Evolutionary conservation across 2,113 vertebrate genomes (phyloP).

Genomic region (Marmota flaviventris): DNA sequence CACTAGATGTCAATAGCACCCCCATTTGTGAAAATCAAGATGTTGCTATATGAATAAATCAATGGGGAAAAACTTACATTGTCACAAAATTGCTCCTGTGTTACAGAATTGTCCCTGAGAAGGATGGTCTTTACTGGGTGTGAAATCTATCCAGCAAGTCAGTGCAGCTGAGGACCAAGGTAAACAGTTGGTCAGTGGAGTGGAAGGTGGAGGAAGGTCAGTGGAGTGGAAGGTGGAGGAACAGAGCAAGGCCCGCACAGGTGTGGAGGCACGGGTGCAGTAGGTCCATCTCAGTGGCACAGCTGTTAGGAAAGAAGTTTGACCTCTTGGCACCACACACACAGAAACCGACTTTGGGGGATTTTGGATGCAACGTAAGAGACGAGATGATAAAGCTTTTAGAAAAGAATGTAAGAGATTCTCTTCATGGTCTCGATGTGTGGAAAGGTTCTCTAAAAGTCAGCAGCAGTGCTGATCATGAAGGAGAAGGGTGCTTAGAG

Average conservation of each 20-base stretch:
- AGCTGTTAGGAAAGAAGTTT: not conserved
- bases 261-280: not conserved
- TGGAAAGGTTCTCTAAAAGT: not conserved
- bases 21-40: not conserved
- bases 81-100: not conserved
- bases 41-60: not conserved
- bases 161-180: not conserved
- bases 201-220: not conserved
- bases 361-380: not conserved
- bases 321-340: not conserved
- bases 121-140: not conserved
- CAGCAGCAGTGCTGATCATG: not conserved
- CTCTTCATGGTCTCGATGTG: not conserved
- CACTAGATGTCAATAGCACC: conserved; percentile 51
- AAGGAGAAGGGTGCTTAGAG: not conserved
- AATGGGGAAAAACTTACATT: not conserved
- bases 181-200: not conserved
- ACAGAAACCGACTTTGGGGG: not conserved
- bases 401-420: not conserved
- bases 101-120: not conserved
- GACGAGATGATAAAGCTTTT: not conserved
- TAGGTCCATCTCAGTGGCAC: not conserved
- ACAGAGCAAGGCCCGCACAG: not conserved
- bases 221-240: not conserved
- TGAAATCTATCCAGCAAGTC: not conserved